Conservation (phyloP, 2,797 vertebrate genomes). For the Lophotriccus pileatus region DNA sequence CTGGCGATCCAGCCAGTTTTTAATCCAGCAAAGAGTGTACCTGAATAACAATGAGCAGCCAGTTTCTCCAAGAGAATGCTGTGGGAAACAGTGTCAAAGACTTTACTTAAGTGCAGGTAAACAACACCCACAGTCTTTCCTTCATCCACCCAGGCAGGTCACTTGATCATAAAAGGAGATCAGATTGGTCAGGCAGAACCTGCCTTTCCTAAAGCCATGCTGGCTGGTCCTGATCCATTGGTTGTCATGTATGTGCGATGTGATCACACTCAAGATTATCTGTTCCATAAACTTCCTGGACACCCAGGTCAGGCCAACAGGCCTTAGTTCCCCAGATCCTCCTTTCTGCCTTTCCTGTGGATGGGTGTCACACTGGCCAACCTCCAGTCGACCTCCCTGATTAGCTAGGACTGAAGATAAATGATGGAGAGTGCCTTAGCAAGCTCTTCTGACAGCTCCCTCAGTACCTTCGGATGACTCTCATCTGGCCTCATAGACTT, state of each 20-base stretch:
- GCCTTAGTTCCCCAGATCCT: not conserved
- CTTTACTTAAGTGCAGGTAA: not conserved
- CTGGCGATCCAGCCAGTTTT: not conserved
- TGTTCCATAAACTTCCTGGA: not conserved
- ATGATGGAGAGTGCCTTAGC: rapidly evolving
- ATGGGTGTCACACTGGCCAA: rapidly evolving
- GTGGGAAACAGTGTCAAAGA: not conserved
- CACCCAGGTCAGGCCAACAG: not conserved
- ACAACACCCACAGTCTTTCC: not conserved
- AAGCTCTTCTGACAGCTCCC: not conserved
- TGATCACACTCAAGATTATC: not conserved
- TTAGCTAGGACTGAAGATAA: not conserved
- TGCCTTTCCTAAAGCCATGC: not conserved
- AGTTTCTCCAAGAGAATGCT: not conserved
- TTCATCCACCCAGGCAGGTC: not conserved
- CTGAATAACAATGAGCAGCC: rapidly evolving
- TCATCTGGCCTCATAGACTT: too few relatives aligned
- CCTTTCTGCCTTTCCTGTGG: not conserved
- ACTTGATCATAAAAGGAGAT: not conserved
- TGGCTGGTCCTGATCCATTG: not conserved
- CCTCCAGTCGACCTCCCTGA: rapidly evolving
- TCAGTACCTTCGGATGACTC: not conserved
- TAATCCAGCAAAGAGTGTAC: not conserved
- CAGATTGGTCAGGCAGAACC: not conserved
- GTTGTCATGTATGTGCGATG: not conserved